Conservation (phyloP, 1,140 invertebrate genomes). For the Aphelenchoides fujianensis region DNA sequence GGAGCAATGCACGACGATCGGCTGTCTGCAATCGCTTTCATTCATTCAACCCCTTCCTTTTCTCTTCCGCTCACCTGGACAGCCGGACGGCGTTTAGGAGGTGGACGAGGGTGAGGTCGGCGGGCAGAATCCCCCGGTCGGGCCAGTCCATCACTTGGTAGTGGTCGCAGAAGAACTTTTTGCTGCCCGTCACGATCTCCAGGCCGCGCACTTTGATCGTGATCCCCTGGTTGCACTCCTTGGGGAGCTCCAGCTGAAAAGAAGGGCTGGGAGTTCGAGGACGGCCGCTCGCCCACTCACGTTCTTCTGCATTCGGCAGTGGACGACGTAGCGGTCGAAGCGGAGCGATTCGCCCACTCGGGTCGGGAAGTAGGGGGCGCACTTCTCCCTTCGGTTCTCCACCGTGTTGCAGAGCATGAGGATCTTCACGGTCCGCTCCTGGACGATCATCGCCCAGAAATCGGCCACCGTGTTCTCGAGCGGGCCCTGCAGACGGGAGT, state of each 20-base stretch:
- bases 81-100: slow-evolving; percentile 18
- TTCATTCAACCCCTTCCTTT: not conserved
- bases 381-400: slow-evolving; percentile 10
- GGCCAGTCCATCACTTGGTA: slow-evolving; percentile 18
- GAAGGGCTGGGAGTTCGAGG: not conserved
- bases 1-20: slow-evolving; percentile 30
- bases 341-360: not conserved
- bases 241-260: slow-evolving; percentile 16
- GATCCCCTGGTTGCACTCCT: slow-evolving; percentile 11
- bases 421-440: not conserved
- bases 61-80: slow-evolving; percentile 1
- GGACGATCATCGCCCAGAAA: slow-evolving; percentile 17
- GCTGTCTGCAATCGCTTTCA: not conserved
- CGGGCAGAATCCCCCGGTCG: slow-evolving; percentile 22
- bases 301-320: not conserved
- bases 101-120: slow-evolving; percentile 12
- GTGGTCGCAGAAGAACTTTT: slow-evolving; percentile 4
- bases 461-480: slow-evolving; percentile 9
- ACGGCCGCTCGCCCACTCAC: not conserved
- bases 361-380: slow-evolving; percentile 12
- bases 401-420: slow-evolving; percentile 15
- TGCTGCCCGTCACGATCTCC: not conserved
- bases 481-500: slow-evolving; percentile 4
- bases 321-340: not conserved
- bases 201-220: not conserved